A percentile compares a stretch with the other conserved stretches of the same genome.
phyloP scores from a whole-genome alignment of 1,140 invertebrate species.

The Adelges cooleyi region DNA sequence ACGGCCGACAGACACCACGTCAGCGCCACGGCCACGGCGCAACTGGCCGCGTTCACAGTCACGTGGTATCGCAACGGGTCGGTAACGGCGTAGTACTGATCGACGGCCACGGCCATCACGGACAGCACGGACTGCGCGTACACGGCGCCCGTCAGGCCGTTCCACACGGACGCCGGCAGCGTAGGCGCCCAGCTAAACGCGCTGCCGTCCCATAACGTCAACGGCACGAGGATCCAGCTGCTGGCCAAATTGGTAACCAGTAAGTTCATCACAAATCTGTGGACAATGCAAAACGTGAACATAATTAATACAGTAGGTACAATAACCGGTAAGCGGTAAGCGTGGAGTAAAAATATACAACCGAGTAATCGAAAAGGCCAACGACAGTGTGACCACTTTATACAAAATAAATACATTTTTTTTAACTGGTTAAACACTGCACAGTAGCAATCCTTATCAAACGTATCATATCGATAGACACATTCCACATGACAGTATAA shows the following conservation, averaged over 20 bases:
- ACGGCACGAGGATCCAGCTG: slow-evolving; percentile 48
- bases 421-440: no score
- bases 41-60: slow-evolving; percentile 58
- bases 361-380: no score
- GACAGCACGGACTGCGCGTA: slow-evolving; percentile 51
- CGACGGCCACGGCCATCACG: slow-evolving; percentile 67
- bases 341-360: no score
- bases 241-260: slow-evolving; percentile 52
- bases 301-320: no score
- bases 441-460: no score
- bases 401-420: no score
- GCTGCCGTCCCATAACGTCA: slow-evolving; percentile 43
- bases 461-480: no score
- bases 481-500: no score
- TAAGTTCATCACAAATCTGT: slow-evolving; percentile 58
- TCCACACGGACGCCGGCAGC: slow-evolving; percentile 41
- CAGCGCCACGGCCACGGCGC: slow-evolving; percentile 52
- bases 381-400: no score
- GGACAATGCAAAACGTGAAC: slow-evolving; percentile 30
- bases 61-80: slow-evolving; percentile 73
- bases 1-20: slow-evolving; percentile 43
- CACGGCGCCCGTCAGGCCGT: slow-evolving; percentile 43
- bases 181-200: background rate
- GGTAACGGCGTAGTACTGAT: slow-evolving; percentile 77
- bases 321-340: no score